Evolutionary conservation across 2,888 invertebrate genomes (phyloP).

Genomic region (Troilus luridus): DNA sequence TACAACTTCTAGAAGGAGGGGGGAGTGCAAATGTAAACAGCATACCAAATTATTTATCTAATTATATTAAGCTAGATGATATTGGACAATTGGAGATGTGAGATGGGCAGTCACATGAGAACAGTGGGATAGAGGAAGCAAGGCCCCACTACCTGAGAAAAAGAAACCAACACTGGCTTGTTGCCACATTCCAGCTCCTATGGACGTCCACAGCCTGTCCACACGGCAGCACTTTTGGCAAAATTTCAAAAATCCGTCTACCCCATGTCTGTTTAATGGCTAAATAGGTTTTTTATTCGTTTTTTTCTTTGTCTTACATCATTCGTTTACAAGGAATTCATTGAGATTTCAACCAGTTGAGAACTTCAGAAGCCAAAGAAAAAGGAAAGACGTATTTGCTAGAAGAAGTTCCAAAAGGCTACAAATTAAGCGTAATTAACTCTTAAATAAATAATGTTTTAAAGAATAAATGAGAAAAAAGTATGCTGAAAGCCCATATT

Average conservation of each 20-base stretch:
- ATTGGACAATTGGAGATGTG: background rate
- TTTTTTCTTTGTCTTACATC: background rate
- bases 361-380: background rate
- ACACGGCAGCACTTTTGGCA: constrained; percentile 27
- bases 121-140: constrained; percentile 44
- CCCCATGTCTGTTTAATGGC: background rate
- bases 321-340: constrained; percentile 6
- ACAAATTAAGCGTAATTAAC: too few relatives aligned
- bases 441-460: too few relatives aligned
- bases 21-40: background rate
- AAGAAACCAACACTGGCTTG: constrained; percentile 44
- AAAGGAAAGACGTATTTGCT: background rate
- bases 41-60: background rate
- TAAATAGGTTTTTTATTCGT: constrained; percentile 7
- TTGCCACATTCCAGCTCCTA: constrained; percentile 45
- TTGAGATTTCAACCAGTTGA: background rate
- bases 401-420: too few relatives aligned
- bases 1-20: too few relatives aligned
- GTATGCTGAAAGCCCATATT: too few relatives aligned
- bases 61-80: background rate
- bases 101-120: constrained; percentile 35
- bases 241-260: constrained; percentile 27
- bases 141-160: constrained; percentile 26
- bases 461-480: too few relatives aligned
- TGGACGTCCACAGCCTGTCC: background rate